Evolutionary conservation across 2,888 invertebrate species (phyloP).

Genomic region (Aporophyla lueneburgensis): DNA sequence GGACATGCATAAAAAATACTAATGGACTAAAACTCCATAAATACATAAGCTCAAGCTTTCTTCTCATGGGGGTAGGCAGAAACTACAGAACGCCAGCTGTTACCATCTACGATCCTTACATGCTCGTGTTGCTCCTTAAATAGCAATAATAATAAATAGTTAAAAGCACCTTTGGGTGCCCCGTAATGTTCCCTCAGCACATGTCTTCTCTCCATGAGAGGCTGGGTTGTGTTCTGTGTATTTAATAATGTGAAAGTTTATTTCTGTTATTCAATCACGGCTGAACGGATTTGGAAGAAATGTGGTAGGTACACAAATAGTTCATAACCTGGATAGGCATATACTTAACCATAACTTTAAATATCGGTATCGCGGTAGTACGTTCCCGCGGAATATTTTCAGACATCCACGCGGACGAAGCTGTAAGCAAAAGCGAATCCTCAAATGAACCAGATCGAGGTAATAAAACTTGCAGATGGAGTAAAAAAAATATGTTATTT

Average conservation of each 20-base stretch:
- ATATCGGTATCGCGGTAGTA: not conserved
- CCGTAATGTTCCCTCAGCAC: too few species aligned
- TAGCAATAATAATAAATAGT: not conserved
- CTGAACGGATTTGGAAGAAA: not conserved
- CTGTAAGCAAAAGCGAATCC: not conserved
- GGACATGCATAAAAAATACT: not conserved
- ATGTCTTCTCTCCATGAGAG: too few species aligned
- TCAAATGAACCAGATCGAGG: not conserved
- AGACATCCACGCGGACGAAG: not conserved
- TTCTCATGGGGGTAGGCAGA: not conserved
- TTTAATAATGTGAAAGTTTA: not conserved
- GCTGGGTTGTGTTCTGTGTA: too few species aligned
- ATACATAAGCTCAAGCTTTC: too few species aligned
- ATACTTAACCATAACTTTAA: not conserved
- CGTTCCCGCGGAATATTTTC: not conserved
- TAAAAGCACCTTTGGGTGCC: too few species aligned
- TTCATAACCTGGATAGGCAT: not conserved
- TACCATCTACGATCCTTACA: not conserved
- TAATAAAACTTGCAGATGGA: conserved; percentile 28
- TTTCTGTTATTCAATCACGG: not conserved
- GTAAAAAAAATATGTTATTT: conserved; percentile 74
- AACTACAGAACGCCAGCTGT: not conserved
- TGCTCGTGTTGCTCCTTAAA: not conserved
- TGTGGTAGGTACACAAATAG: not conserved
- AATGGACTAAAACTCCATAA: not conserved